phyloP scores from a whole-genome alignment of 2,797 vertebrate species.

The Manis crassicaudata region DNA sequence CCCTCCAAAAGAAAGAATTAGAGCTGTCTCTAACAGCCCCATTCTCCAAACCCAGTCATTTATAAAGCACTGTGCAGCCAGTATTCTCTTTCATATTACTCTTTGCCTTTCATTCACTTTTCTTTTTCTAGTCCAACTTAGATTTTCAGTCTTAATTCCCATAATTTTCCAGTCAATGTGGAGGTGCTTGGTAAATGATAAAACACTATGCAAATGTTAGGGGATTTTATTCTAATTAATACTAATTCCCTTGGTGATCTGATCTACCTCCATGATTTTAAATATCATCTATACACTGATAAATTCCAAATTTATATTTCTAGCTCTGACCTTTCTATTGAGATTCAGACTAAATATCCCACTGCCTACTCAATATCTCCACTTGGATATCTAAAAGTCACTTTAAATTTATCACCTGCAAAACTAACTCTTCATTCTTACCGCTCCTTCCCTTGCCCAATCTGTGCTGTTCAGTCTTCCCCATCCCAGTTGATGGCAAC shows the following conservation, averaged over 20 bases:
- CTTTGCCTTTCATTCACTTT: background rate
- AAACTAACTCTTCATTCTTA: background rate
- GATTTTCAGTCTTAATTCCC: conserved; percentile 8
- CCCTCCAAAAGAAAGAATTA: background rate
- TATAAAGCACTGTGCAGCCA: background rate
- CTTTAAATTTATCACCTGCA: background rate
- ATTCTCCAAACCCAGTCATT: background rate
- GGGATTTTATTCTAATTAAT: conserved; percentile 18
- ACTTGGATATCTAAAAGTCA: background rate
- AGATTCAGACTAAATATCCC: background rate
- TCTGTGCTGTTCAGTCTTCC: background rate
- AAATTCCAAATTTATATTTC: conserved; percentile 24
- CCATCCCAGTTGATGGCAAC: background rate
- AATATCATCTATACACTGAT: background rate
- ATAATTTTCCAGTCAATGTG: background rate
- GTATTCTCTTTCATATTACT: background rate
- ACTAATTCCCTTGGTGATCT: background rate
- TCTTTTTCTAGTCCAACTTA: background rate
- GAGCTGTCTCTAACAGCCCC: background rate
- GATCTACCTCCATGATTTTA: background rate
- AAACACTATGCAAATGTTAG: conserved; percentile 13
- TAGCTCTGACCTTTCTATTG: conserved; percentile 33
- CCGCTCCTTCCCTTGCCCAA: background rate
- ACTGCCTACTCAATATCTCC: background rate
- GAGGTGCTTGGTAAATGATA: conserved; percentile 27